Evolutionary conservation across 2,888 invertebrate genomes (phyloP).

Genomic region (Eupeodes luniger): DNA sequence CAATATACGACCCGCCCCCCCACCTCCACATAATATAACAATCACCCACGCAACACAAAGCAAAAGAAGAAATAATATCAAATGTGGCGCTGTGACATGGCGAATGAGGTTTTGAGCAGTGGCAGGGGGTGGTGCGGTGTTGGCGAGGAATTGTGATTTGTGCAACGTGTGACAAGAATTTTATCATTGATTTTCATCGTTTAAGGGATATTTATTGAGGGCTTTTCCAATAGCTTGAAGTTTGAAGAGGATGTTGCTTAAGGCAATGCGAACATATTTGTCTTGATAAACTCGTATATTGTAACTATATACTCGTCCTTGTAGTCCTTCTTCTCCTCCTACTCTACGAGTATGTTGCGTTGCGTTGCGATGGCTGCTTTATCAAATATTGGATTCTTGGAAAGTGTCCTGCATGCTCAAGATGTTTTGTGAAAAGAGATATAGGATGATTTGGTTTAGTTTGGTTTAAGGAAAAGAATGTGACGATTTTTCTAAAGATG

Average conservation of each 20-base stretch:
- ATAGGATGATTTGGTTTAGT: neutral
- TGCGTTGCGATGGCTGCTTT: constrained; percentile 21
- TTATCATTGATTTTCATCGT: constrained; percentile 58
- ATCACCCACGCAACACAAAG: constrained; percentile 35
- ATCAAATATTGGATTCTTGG: constrained; percentile 43
- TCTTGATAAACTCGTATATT: constrained; percentile 28
- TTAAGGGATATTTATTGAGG: constrained; percentile 44
- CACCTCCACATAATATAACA: constrained; percentile 14
- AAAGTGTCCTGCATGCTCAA: constrained; percentile 16
- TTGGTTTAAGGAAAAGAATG: constrained; percentile 1
- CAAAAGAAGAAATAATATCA: constrained; percentile 17
- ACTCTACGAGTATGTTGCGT: neutral
- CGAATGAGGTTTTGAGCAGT: neutral
- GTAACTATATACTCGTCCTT: too few species aligned
- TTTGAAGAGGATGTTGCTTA: constrained; percentile 1
- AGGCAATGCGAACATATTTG: constrained; percentile 24
- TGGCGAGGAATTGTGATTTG: constrained; percentile 63
- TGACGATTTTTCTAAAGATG: constrained; percentile 25
- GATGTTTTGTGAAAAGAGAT: neutral
- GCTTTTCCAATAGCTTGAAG: neutral
- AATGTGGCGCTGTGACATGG: constrained; percentile 9
- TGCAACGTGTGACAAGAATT: constrained; percentile 69
- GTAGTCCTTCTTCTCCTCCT: neutral
- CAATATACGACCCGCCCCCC: neutral
- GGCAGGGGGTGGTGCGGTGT: neutral